Conservation (phyloP, 2,888 invertebrate genomes). For the Ecdyonurus torrentis region DNA sequence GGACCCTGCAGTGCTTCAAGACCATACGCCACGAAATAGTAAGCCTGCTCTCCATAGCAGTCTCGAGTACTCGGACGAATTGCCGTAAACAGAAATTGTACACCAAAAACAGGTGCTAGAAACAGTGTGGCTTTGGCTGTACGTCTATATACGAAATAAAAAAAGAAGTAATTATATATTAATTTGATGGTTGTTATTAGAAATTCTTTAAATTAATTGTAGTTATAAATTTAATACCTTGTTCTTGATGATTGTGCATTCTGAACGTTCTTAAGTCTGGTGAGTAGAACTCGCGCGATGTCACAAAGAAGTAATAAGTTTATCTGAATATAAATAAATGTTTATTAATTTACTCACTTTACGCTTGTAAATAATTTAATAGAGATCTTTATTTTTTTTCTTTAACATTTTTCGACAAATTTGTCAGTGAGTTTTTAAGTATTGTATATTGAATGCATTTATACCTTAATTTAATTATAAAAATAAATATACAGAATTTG, state of each 20-base stretch:
- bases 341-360: background rate
- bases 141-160: constrained; percentile 33
- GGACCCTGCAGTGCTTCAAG: constrained; percentile 43
- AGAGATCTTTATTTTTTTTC: background rate
- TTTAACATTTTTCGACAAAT: too few relatives aligned
- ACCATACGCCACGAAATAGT: constrained; percentile 39
- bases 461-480: too few relatives aligned
- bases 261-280: constrained; percentile 39
- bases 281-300: constrained; percentile 43
- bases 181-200: background rate
- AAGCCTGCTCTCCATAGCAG: constrained; percentile 35
- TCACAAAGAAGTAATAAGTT: constrained; percentile 44
- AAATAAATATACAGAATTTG: background rate
- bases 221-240: constrained; percentile 4
- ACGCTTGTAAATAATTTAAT: background rate
- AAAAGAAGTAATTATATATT: background rate
- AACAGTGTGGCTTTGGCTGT: constrained; percentile 47
- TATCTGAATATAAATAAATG: constrained; percentile 26
- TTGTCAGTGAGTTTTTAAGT: background rate
- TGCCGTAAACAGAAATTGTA: constrained; percentile 45
- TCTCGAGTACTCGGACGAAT: constrained; percentile 33
- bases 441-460: background rate
- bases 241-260: constrained; percentile 9
- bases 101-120: constrained; percentile 50
- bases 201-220: background rate